Percentiles rank a stretch among this genome's conserved stretches.
Conservation (phyloP, 2,888 invertebrate species). For the Nomada ruficornis region DNA sequence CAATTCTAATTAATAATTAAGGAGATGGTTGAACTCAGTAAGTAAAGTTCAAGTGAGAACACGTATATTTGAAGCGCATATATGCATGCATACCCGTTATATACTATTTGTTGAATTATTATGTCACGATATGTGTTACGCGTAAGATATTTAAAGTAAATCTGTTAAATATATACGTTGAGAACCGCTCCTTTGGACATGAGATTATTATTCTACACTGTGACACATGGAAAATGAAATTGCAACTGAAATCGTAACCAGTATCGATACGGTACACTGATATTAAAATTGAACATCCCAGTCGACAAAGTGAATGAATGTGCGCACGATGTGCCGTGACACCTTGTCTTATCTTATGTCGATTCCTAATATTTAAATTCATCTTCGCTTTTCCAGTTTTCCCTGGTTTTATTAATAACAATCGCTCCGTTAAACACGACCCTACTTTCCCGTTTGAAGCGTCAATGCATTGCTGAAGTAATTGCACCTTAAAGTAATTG, state of each 20-base stretch:
- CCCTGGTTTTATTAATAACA: background rate
- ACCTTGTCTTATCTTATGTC: constrained; percentile 17
- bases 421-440: too few relatives aligned
- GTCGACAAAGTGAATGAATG: background rate
- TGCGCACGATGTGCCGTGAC: constrained; percentile 6
- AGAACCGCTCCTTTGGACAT: constrained; percentile 24
- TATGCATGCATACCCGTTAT: constrained; percentile 48
- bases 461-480: background rate
- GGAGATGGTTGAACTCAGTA: constrained; percentile 15
- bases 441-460: background rate
- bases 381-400: background rate
- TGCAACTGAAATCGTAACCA: background rate
- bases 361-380: constrained; percentile 4
- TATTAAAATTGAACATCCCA: background rate
- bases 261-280: background rate
- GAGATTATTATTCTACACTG: constrained; percentile 31
- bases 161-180: constrained; percentile 21
- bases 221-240: background rate
- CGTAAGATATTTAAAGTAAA: constrained; percentile 37
- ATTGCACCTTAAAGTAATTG: background rate
- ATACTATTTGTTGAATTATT: constrained; percentile 53
- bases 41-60: constrained; percentile 43
- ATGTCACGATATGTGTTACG: constrained; percentile 20
- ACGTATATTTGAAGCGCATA: constrained; percentile 32
- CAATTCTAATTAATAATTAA: constrained; percentile 27